Conservation (phyloP, 1,140 invertebrate species). For the Neodiprion virginianus region DNA sequence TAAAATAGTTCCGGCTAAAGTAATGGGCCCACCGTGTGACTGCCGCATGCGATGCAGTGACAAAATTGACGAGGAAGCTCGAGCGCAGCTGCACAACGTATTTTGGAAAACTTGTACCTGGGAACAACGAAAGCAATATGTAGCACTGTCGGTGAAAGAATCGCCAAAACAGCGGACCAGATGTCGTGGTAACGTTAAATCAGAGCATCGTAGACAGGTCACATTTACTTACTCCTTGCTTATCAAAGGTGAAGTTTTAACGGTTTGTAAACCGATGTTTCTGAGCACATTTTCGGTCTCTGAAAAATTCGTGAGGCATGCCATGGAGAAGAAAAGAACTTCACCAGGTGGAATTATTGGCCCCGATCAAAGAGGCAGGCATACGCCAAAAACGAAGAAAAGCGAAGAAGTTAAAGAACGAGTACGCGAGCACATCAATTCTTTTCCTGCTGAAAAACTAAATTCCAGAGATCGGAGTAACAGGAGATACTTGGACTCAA, state of each 20-base stretch:
- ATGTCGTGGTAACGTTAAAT: constrained; percentile 32
- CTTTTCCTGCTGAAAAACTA: constrained; percentile 31
- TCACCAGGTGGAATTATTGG: constrained; percentile 36
- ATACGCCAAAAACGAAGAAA: constrained; percentile 42
- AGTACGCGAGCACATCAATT: constrained; percentile 39
- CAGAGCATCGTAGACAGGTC: constrained; percentile 36
- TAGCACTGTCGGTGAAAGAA: constrained; percentile 40
- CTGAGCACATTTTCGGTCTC: constrained; percentile 41
- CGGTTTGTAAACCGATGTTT: constrained; percentile 45
- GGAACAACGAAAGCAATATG: constrained; percentile 43
- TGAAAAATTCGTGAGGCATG: constrained; percentile 42
- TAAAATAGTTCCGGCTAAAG: constrained; percentile 43
- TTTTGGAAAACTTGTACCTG: constrained; percentile 43
- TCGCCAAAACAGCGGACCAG: constrained; percentile 40
- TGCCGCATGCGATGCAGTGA: constrained; percentile 36
- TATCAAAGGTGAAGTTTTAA: constrained; percentile 36
- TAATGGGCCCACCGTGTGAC: constrained; percentile 36
- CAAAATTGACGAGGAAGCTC: constrained; percentile 33
- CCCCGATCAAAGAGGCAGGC: constrained; percentile 37
- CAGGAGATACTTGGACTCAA: constrained; percentile 33
- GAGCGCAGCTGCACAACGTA: constrained; percentile 35
- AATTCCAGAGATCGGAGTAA: constrained; percentile 30
- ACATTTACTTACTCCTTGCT: constrained; percentile 42
- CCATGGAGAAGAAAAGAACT: constrained; percentile 40
- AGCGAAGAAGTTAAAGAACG: constrained; percentile 36